Conservation (phyloP, 2,888 invertebrate genomes). For the Nebria brevicollis region DNA sequence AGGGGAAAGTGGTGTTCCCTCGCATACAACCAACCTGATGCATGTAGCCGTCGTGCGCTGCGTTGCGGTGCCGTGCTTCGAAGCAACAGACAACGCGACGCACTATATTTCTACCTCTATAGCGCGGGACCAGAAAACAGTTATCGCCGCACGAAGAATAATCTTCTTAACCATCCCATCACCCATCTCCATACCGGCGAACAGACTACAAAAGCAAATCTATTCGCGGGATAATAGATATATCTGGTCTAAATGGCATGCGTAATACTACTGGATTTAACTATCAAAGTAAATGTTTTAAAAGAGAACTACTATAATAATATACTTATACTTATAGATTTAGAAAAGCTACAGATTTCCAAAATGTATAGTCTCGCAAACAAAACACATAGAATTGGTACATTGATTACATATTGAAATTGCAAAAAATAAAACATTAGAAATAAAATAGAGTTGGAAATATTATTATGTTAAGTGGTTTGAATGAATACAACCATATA, state of each 20-base stretch:
- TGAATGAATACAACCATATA: constrained; percentile 27
- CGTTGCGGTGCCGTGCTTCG: not conserved
- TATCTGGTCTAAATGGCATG: no score
- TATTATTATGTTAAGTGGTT: constrained; percentile 31
- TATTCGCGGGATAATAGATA: constrained; percentile 10
- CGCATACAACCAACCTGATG: constrained; percentile 62
- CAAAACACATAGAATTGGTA: no score
- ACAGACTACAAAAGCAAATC: constrained; percentile 5
- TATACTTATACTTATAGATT: no score
- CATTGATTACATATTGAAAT: constrained; percentile 12
- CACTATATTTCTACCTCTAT: constrained; percentile 50
- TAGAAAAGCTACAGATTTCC: no score
- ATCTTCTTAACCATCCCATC: not conserved
- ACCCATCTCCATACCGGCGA: not conserved
- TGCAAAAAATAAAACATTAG: constrained; percentile 5
- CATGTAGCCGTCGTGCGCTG: constrained; percentile 53
- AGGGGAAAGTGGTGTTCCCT: constrained; percentile 49
- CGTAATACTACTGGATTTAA: no score
- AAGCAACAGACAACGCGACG: constrained; percentile 23
- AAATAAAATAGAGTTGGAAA: constrained; percentile 2
- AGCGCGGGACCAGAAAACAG: constrained; percentile 26
- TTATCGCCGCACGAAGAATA: constrained; percentile 24
- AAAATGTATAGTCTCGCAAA: no score
- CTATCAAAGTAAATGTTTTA: no score
- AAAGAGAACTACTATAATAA: no score